A percentile compares a stretch with the other conserved stretches of the same genome.
Evolutionary conservation across 2,888 invertebrate species (phyloP).

Genomic region (Hyalella azteca): DNA sequence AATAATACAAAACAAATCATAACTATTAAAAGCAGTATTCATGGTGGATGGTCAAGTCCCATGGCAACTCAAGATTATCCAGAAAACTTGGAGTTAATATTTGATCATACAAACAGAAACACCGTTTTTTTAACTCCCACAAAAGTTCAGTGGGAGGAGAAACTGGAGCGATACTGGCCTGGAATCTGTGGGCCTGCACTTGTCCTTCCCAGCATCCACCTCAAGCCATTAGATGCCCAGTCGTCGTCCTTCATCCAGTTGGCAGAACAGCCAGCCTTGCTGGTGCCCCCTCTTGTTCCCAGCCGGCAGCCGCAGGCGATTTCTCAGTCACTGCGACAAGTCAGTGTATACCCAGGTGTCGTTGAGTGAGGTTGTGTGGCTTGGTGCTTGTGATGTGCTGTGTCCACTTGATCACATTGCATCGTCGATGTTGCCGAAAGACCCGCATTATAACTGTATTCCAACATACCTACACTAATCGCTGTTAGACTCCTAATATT

Average conservation of each 20-base stretch:
- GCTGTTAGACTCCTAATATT: too few relatives aligned
- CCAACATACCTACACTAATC: too few relatives aligned
- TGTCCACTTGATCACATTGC: neutral
- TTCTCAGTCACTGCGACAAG: neutral
- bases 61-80: too few relatives aligned
- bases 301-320: conserved; percentile 20
- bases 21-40: too few relatives aligned
- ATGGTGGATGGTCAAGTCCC: too few relatives aligned
- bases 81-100: too few relatives aligned
- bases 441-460: too few relatives aligned
- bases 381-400: neutral
- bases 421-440: too few relatives aligned
- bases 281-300: conserved; percentile 30
- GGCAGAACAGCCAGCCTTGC: conserved; percentile 26
- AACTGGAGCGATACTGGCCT: neutral
- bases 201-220: conserved; percentile 32
- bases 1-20: too few relatives aligned
- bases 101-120: too few relatives aligned
- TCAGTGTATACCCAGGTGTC: conserved; percentile 37
- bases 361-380: neutral
- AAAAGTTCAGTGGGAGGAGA: too few relatives aligned
- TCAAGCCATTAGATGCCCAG: conserved; percentile 29
- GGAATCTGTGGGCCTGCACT: conserved; percentile 12
- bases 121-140: too few relatives aligned
- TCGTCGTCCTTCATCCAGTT: conserved; percentile 28